phyloP scores from a whole-genome alignment of 2,888 invertebrate genomes.

The Blastobasis lacticolella region DNA sequence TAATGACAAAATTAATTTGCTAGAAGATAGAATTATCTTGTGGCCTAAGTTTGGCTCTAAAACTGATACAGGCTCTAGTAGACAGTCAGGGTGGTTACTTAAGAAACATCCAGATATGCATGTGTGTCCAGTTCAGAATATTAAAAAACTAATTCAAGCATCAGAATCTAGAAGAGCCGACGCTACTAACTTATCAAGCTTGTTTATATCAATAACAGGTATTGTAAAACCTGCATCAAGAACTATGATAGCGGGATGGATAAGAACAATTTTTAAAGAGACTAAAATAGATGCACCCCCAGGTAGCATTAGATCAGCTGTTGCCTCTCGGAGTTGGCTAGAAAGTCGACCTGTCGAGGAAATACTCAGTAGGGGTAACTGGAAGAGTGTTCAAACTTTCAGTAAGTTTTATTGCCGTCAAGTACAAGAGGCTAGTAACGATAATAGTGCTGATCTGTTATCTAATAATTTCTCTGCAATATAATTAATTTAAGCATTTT shows the following conservation, averaged over 20 bases:
- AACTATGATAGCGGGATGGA: conserved; percentile 15
- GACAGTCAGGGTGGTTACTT: conserved; percentile 14
- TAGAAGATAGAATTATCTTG: conserved; percentile 6
- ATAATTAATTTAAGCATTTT: too few species aligned
- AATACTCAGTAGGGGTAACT: conserved; percentile 15
- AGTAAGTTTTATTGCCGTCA: conserved; percentile 1
- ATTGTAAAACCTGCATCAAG: conserved; percentile 13
- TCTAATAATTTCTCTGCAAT: too few species aligned
- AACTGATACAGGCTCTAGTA: conserved; percentile 4
- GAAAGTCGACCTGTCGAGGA: conserved; percentile 11
- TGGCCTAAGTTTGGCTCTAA: conserved; percentile 14
- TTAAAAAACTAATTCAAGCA: conserved; percentile 2
- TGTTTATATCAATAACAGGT: conserved; percentile 16
- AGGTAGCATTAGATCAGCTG: conserved; percentile 12
- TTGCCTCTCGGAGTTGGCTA: conserved; percentile 13
- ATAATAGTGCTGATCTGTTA: too few species aligned
- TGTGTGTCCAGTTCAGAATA: conserved; percentile 12
- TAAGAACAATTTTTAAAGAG: conserved; percentile 9
- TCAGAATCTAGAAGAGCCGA: conserved; percentile 5
- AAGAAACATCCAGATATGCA: background rate
- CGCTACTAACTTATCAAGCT: background rate
- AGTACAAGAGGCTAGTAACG: too few species aligned
- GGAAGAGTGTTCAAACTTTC: conserved; percentile 8
- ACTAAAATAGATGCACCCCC: conserved; percentile 4
- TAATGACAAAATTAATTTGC: background rate